These are phyloP conservation scores for Tyrannus savana DNA, from an alignment of 2,113 vertebrate species.

Conservation along the genomic window DNA sequence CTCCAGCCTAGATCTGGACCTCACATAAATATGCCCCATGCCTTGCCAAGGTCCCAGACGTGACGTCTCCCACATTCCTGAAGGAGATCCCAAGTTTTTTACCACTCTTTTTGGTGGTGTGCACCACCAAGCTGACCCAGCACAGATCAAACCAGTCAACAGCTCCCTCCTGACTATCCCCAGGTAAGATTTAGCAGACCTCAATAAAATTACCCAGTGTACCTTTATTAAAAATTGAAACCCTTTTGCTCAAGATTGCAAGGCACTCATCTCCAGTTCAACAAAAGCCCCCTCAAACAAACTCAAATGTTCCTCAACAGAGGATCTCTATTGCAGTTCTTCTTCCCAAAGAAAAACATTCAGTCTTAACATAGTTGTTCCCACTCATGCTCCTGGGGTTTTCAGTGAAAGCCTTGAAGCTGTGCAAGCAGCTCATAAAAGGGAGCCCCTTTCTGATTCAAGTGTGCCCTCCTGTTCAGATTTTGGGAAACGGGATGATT, in stretches of 20 bases:
- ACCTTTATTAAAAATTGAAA: not conserved
- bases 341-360: slow-evolving; percentile 25
- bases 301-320: not conserved
- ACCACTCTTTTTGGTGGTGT: not conserved
- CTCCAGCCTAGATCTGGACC: not conserved
- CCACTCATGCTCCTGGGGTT: not conserved
- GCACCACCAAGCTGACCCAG: not conserved
- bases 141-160: not conserved
- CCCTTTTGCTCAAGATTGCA: not conserved
- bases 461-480: slow-evolving; percentile 48
- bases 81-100: not conserved
- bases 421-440: slow-evolving; percentile 55
- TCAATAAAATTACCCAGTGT: not conserved
- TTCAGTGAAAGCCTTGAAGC: slow-evolving; percentile 12
- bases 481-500: slow-evolving; percentile 72
- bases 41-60: not conserved
- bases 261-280: not conserved
- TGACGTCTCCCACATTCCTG: not conserved
- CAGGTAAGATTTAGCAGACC: not conserved
- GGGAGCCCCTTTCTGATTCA: slow-evolving; percentile 57
- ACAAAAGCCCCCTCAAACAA: not conserved
- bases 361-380: not conserved
- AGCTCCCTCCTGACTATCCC: not conserved
- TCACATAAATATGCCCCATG: not conserved
- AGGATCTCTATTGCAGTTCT: not conserved